Evolutionary conservation across 1,140 invertebrate species (phyloP).

Genomic region (Cydia splendana): DNA sequence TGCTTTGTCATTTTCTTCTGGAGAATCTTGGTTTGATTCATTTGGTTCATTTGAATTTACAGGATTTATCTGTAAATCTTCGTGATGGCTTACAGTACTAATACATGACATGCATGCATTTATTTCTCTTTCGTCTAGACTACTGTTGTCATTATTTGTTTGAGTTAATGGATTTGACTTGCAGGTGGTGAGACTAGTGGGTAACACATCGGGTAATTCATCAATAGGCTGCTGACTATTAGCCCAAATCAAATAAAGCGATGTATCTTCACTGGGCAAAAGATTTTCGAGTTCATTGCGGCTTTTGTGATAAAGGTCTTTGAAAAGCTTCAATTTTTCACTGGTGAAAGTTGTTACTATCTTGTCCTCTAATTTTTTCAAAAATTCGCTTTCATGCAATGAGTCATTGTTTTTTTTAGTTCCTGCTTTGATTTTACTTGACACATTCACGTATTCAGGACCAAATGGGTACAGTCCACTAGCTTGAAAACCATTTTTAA

Average conservation of each 20-base stretch:
- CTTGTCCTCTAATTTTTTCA: background rate
- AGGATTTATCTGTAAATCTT: too few species aligned
- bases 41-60: too few species aligned
- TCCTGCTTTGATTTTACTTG: background rate
- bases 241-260: background rate
- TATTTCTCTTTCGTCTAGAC: too few species aligned
- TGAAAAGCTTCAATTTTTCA: background rate
- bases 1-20: too few species aligned
- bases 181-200: too few species aligned
- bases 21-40: too few species aligned
- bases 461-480: constrained; percentile 38
- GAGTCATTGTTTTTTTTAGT: background rate
- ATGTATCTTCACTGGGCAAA: background rate
- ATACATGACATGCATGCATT: too few species aligned
- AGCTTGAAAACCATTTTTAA: constrained; percentile 38
- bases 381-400: background rate
- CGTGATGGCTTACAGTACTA: too few species aligned
- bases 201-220: too few species aligned
- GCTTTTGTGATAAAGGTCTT: background rate
- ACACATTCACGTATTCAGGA: constrained; percentile 37
- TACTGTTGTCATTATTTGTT: too few species aligned
- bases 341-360: background rate
- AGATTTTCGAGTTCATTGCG: background rate
- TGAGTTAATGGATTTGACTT: too few species aligned
- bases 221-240: background rate